Conservation (phyloP, 2,888 invertebrate genomes). For the Caenorhabditis sp. region DNA sequence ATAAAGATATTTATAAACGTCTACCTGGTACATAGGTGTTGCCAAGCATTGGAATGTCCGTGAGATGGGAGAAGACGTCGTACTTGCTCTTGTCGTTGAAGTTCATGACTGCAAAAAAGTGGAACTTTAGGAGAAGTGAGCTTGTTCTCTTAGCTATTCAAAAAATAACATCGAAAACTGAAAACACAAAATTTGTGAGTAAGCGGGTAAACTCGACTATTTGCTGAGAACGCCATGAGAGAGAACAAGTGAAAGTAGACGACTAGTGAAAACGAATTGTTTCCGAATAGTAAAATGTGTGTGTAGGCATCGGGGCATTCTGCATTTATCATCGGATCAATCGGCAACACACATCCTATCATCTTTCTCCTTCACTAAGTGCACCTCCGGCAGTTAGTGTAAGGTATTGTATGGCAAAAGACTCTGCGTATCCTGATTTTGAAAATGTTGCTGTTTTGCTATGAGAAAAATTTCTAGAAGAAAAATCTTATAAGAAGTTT, state of each 20-base stretch:
- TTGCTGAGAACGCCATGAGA: slow-evolving; percentile 47
- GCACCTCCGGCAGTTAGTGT: slow-evolving; percentile 20
- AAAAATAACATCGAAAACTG: slow-evolving; percentile 4
- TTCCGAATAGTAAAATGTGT: slow-evolving; percentile 54
- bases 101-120: slow-evolving; percentile 3
- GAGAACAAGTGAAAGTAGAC: slow-evolving; percentile 54
- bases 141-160: not conserved
- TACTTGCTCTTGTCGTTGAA: slow-evolving; percentile 25
- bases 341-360: slow-evolving; percentile 27
- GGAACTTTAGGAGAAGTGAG: not conserved
- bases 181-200: slow-evolving; percentile 25
- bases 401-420: not conserved
- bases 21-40: slow-evolving; percentile 62
- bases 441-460: not conserved
- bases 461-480: not conserved
- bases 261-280: slow-evolving; percentile 62
- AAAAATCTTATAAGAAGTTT: too few species aligned
- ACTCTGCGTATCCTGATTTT: slow-evolving; percentile 20
- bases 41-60: slow-evolving; percentile 61
- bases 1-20: not conserved
- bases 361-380: slow-evolving; percentile 21
- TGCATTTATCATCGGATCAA: slow-evolving; percentile 51
- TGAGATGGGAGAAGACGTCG: slow-evolving; percentile 53
- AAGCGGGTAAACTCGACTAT: slow-evolving; percentile 48
- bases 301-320: slow-evolving; percentile 27